phyloP scores from a whole-genome alignment of 2,113 vertebrate species.

The Zosterops japonicus region DNA sequence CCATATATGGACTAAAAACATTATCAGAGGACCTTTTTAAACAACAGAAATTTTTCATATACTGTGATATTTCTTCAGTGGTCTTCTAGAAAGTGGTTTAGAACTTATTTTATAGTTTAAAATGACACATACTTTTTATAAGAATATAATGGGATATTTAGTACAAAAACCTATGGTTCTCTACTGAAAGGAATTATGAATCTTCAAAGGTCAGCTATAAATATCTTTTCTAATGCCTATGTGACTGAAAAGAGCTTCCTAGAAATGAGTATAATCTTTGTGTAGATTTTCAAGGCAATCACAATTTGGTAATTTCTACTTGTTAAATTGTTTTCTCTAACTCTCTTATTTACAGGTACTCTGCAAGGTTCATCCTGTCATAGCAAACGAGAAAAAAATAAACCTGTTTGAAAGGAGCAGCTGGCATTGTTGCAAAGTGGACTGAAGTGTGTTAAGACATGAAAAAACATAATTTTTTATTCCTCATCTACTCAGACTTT shows the following conservation, averaged over 20 bases:
- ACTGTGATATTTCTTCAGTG: neutral
- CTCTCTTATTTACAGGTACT: neutral
- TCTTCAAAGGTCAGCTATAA: conserved; percentile 76
- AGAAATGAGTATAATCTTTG: conserved; percentile 52
- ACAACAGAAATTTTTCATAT: neutral
- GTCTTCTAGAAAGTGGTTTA: conserved; percentile 30
- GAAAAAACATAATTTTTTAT: neutral
- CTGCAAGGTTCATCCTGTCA: neutral
- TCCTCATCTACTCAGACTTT: neutral
- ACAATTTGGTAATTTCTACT: neutral
- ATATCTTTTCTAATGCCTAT: conserved; percentile 65
- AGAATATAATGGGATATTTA: conserved; percentile 17
- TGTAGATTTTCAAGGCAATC: conserved; percentile 31
- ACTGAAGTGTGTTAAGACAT: neutral
- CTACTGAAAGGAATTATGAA: conserved; percentile 50
- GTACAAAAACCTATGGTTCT: conserved; percentile 40
- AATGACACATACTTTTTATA: neutral
- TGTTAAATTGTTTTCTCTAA: neutral
- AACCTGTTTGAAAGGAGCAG: neutral
- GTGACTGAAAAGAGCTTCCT: conserved; percentile 24
- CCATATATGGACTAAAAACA: neutral
- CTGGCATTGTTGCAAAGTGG: neutral
- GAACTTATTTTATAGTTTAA: neutral
- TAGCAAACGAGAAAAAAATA: neutral
- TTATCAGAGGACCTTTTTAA: neutral